Conservation (phyloP, 2,113 vertebrate genomes). For the Engraulis encrasicolus region DNA sequence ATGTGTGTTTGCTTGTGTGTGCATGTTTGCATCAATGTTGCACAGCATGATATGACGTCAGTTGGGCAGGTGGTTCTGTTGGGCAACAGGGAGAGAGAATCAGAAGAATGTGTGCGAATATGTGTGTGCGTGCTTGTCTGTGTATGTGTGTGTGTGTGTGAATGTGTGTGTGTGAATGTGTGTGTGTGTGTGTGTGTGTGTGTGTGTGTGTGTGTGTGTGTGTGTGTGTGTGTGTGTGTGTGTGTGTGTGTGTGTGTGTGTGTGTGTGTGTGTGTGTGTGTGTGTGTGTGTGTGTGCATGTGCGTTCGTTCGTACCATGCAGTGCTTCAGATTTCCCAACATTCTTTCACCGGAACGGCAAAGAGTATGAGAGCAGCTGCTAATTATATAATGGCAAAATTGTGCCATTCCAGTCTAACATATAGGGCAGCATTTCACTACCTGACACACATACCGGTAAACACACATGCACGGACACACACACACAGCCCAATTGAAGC, state of each 20-base stretch:
- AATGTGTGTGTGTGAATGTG: constrained; percentile 13
- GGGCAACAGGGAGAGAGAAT: too few species aligned
- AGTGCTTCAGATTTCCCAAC: background rate
- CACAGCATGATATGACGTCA: too few species aligned
- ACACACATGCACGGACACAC: constrained; percentile 32
- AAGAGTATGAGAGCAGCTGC: background rate
- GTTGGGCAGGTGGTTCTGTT: too few species aligned
- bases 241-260: constrained; percentile 23
- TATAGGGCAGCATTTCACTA: background rate
- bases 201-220: constrained; percentile 14
- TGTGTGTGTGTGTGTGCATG: constrained; percentile 7
- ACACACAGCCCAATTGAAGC: background rate
- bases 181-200: background rate
- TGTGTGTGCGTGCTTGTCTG: constrained; percentile 1
- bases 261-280: constrained; percentile 17
- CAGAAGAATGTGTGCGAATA: too few species aligned
- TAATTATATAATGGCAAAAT: too few species aligned
- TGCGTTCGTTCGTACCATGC: background rate
- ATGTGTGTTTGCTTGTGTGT: too few species aligned
- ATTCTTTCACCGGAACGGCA: background rate
- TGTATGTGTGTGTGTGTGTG: constrained; percentile 19
- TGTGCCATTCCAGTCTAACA: too few species aligned
- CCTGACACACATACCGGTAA: background rate
- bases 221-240: constrained; percentile 41
- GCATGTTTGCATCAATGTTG: too few species aligned